Evolutionary conservation across 92 coral and sea anemone genomes (phyloP), one percentile per base, ranked within the genome.

Genomic region (Diadumene lineata): DNA sequence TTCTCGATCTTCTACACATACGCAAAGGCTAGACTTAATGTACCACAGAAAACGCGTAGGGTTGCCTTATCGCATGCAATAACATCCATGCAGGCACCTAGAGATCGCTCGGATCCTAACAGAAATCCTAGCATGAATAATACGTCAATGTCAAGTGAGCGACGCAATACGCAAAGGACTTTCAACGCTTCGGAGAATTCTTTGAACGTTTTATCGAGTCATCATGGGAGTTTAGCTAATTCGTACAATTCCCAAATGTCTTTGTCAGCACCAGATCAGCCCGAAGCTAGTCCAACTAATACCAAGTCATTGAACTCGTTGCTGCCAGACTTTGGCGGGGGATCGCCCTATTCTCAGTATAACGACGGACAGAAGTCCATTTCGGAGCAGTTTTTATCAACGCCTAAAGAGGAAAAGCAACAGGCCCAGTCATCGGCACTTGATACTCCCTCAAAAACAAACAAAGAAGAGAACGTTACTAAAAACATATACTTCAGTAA

Each of bases 1-100:
- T 94, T 94, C 58, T 86, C 92, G 10, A 68, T 94, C 70, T 94
- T 86, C 71, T 94, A 94, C 87, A 94, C 98, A 26, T 94, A 94
- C 68, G 98, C 97, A 67, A 94, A 94, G 67, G 98, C 98, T 55
- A 83, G 98, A 82, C 98, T 94, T 64, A 94, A 94, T 79, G 34
- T 94, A 19, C 98, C 98, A 6, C 97, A 86, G 27, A 94, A 92
- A 73, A 87, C 86, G 48, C 78, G 84, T 43, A 85, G 97, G n/a
- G 87, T 83, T 15, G 97, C 98, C 70, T 69, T 94, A 30, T 87
- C 98, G 50, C 97, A 94, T 66, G 97, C 89, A 43, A 87, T 94
- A 43, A 94, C 92, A 25, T 82, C 98, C 68, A 84, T 94, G 97
- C 88, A 86, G 30, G 84, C 81, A 76, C 87, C 89, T 56, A 76